Evolutionary conservation across 2,797 vertebrate genomes (phyloP), one percentile per base, ranked within the genome.

Genomic region (Catamblyrhynchus diadema): DNA sequence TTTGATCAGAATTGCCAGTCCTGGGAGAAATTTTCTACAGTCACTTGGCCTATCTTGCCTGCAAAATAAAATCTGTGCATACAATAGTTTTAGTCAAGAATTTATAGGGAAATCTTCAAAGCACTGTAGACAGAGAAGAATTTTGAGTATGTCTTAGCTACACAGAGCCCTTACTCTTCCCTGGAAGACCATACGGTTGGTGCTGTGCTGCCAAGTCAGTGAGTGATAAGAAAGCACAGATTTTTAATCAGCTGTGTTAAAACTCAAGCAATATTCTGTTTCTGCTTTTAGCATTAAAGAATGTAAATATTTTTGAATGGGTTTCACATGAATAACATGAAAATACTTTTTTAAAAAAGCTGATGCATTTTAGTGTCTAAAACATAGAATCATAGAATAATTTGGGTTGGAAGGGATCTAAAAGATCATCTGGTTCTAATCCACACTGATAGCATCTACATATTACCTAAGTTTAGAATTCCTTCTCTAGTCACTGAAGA

Each of bases 171-270:
- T 77, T 72, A n/a, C 30, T 60, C 56, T 86, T 88, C 65, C 51
- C n/a, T 66, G 15, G 37, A 70, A 82, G 24, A 66, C 73, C 78
- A 65, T 65, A 86, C 7, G 1, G 60, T 78, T 2, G 3, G 35
- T 80, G 47, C 72, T 88, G 3, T 69, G 62, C 47, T 83, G 78
- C 81, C 77, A 92, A 50, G 45, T 90, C 64, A 86, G 56, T 39
- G 53, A 81, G 56, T 59, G 51, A 18, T 61, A 64, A 47, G 56
- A 62, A 72, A 83, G 56, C 67, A 90, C 50, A 90, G 87, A 86
- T 94, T 92, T 90, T 90, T 83, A 83, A 54, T 90, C 64, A 90
- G 14, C 61, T 88, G 60, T 86, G 44, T 53, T 86, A 83, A 80
- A 96, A 72, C 16, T 77, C 60, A 41, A 10, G n/a, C 59, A 88